Conservation (phyloP, 2,888 invertebrate genomes). For the Pteria penguin region DNA sequence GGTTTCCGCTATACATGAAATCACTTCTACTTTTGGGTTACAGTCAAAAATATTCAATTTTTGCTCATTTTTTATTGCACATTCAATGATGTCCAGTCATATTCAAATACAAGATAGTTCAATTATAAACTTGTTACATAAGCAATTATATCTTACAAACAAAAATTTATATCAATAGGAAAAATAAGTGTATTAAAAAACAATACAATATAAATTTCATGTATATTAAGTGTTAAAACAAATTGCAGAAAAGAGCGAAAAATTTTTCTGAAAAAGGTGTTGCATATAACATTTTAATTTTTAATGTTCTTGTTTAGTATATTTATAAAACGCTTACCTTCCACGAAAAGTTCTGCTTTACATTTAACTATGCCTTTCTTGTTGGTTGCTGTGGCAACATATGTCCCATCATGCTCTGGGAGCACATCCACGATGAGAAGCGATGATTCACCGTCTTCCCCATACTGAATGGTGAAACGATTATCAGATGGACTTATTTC, state of each 20-base stretch:
- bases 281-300: neutral
- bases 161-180: no score
- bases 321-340: constrained; percentile 65
- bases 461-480: constrained; percentile 66
- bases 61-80: no score
- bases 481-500: constrained; percentile 67
- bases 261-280: neutral
- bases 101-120: no score
- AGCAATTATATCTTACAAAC: no score
- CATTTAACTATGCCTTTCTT: constrained; percentile 71
- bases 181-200: no score
- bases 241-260: neutral
- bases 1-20: neutral
- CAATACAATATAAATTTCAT: no score
- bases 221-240: no score
- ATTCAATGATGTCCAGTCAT: no score
- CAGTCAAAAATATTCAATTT: no score
- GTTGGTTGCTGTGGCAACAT: constrained; percentile 76
- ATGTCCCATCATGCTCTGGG: constrained; percentile 76
- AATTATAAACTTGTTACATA: no score
- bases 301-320: no score
- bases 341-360: constrained; percentile 74
- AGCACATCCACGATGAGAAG: constrained; percentile 71
- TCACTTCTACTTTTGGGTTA: no score
- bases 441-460: constrained; percentile 63